Evolutionary conservation across 1,140 invertebrate genomes (phyloP).

Genomic region (Meloidogyne chitwoodi): DNA sequence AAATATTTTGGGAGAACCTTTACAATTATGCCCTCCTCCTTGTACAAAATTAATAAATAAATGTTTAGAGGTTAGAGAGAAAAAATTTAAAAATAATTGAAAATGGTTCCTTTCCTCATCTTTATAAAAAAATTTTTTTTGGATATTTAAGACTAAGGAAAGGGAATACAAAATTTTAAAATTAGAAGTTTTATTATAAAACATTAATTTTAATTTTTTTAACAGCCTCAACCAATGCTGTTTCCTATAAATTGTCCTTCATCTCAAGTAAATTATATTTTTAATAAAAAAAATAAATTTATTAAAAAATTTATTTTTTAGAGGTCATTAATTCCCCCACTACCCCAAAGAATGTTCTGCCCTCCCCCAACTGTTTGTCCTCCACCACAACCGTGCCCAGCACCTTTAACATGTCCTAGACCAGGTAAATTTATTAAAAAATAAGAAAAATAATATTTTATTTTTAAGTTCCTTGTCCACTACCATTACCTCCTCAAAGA

Average conservation of each 20-base stretch:
- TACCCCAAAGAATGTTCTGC: neutral
- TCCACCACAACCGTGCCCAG: neutral
- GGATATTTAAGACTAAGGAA: too few relatives aligned
- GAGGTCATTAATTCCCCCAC: neutral
- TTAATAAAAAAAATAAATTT: too few relatives aligned
- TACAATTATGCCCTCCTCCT: neutral
- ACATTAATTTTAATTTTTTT: neutral
- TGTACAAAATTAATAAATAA: neutral
- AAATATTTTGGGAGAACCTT: neutral
- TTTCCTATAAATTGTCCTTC: neutral
- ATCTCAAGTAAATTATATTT: neutral
- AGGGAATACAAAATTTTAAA: too few relatives aligned
- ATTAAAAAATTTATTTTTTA: neutral
- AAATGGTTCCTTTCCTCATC: too few relatives aligned
- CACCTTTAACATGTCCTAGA: conserved; percentile 3
- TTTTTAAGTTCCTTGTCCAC: conserved; percentile 7
- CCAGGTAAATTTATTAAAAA: neutral
- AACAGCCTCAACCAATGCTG: neutral
- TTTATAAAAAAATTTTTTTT: too few relatives aligned
- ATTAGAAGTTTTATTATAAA: too few relatives aligned
- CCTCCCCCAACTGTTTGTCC: conserved; percentile 3
- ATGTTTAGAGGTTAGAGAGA: too few relatives aligned
- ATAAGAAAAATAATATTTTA: neutral
- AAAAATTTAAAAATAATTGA: too few relatives aligned
- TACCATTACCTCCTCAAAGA: neutral